Evolutionary conservation across 2,797 vertebrate genomes (phyloP), one percentile per base, ranked within the genome.

Genomic region (Crocodylus rhombifer): DNA sequence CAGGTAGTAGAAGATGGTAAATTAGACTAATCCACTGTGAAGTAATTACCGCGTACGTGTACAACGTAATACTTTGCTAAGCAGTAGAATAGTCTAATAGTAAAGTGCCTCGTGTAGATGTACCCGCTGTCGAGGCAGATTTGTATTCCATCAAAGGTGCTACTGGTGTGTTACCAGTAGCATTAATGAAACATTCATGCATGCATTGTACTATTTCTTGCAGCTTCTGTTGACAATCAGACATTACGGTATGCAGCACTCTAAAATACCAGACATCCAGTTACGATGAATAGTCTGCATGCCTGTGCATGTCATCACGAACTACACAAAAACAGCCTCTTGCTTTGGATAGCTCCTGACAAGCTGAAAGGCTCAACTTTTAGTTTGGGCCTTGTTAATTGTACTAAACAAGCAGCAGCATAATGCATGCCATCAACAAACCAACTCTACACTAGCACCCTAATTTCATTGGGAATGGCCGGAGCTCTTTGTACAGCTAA

Each of bases 401-500:
- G 84, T 88, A 80, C 67, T 16, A 77, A 91, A 61, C 26, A 88
- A 26, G 5, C 17, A 21, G 57, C 69, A 71, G 69, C 7, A 4
- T 74, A 62, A 74, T 2, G 15, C 9, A 58, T 17, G 25, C 2
- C 65, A 36, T 62, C 84, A 81, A 79, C 3, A 77, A 86, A 82
- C 0, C 0, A 57, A 28, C 36, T 62, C 18, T 69, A 26, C 74
- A 9, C 58, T 81, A 82, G 58, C 67, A 30, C 75, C 42, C 5
- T 62, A n/a, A 76, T 78, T 25, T 74, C 87, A 9, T 20, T 77
- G 25, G 14, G 63, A 77, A 10, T 18, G 82, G 56, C 73, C 18
- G 14, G 63, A 78, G 42, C 79, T 91, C 17, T 62, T 90, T 74
- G 71, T 14, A 78, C 1, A 55, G 26, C 11, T 1, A 33, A 2